Evolutionary conservation across 2,113 vertebrate genomes (phyloP).

Genomic region (Hemiscyllium ocellatum): DNA sequence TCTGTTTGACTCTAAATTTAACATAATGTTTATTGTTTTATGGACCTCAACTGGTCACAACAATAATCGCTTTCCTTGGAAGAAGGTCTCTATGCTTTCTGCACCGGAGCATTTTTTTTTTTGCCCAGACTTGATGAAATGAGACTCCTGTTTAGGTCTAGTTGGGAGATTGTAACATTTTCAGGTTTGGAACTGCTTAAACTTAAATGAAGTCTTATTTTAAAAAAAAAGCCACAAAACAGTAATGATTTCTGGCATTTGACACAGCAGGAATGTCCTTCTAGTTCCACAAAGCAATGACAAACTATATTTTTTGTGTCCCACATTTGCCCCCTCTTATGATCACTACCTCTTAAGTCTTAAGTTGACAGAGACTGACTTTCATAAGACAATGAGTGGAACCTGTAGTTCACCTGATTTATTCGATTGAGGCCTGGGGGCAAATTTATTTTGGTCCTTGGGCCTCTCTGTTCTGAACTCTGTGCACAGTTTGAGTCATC

Average conservation of each 20-base stretch:
- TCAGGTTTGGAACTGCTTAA: neutral
- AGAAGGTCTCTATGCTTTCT: no score
- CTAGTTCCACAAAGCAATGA: neutral
- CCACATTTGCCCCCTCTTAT: neutral
- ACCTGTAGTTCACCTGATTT: neutral
- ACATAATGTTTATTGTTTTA: neutral
- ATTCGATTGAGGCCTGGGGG: neutral
- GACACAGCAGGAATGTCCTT: no score
- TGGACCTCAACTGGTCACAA: neutral
- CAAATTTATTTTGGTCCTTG: neutral
- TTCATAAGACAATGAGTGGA: neutral
- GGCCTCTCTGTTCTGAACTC: neutral
- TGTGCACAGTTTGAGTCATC: neutral
- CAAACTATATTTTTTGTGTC: neutral
- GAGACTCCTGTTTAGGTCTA: neutral
- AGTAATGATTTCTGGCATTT: neutral
- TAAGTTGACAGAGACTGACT: neutral
- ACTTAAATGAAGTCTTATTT: neutral
- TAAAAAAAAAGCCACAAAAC: neutral
- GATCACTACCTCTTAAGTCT: neutral
- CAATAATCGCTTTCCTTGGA: neutral
- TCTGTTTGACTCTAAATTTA: no score
- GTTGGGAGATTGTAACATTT: neutral
- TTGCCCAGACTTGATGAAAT: neutral
- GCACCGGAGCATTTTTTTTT: neutral